A percentile compares a stretch with the other conserved stretches of the same genome.
Evolutionary conservation across 2,113 vertebrate genomes (phyloP).

Genomic region (Panthera tigris): DNA sequence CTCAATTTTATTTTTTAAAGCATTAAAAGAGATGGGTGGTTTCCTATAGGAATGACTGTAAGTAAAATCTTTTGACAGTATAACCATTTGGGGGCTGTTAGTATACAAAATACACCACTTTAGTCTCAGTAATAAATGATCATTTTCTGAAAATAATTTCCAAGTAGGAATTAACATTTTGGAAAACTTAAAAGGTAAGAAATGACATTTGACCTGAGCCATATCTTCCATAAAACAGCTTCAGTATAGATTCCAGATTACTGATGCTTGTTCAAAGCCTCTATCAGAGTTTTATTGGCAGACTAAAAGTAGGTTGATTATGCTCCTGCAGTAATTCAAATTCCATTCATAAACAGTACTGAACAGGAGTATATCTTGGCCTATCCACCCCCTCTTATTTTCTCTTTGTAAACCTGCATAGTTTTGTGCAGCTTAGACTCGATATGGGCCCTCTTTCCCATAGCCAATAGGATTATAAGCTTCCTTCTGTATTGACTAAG

Average conservation of each 20-base stretch:
- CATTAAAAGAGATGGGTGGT: background rate
- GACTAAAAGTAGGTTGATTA: background rate
- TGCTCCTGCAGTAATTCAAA: background rate
- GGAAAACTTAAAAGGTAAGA: background rate
- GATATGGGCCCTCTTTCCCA: background rate
- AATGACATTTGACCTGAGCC: background rate
- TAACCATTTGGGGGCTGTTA: background rate
- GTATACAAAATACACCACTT: background rate
- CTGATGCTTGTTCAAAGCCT: background rate
- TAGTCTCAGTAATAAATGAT: background rate
- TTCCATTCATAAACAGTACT: background rate
- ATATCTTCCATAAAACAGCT: background rate
- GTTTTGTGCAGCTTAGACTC: background rate
- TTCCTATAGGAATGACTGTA: background rate
- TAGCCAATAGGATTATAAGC: background rate
- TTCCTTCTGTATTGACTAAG: background rate
- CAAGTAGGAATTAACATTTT: background rate
- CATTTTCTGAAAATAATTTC: background rate
- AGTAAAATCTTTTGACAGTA: background rate
- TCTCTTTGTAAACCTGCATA: background rate
- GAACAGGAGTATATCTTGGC: background rate
- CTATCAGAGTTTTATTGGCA: background rate
- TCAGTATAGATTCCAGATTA: background rate
- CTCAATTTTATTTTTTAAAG: background rate
- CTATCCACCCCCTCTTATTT: background rate